Evolutionary conservation across 53 echinoderm and acorn worm genomes (phyloP), one percentile per base, ranked within the genome.

Genomic region (Mesocentrotus franciscanus): DNA sequence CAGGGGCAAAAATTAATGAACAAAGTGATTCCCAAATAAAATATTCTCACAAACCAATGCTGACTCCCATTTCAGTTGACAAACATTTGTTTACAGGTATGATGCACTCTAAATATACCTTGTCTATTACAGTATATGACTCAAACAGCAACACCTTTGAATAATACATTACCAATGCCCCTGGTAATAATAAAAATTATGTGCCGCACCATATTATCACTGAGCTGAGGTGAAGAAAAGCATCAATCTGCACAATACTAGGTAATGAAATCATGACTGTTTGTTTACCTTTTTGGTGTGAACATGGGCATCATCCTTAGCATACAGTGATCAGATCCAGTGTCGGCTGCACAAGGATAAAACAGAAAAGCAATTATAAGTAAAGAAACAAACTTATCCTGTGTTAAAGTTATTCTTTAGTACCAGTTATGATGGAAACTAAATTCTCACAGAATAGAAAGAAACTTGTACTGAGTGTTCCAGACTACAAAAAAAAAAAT

Each of bases 261-360:
- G 30, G 76, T 76, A 33, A 30, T 29, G 27, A 76, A 81, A 81
- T 39, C 16, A 10, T 30, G 16, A 27, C 29, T 87, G 87, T 39
- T 87, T 58, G 27, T 57, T 75, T 87, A 87, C 87, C 58, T 87
- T 87, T 91, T 64, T 60, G 64, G 39, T 32, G 91, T 91, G 59
- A 91, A 91, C 91, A 91, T 91, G 35, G 91, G 91, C 91, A 91
- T 91, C 91, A 91, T 66, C 32, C 64, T 70, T 10, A 91, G 91
- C 68, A 66, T 34, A 26, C 91, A 91, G 39, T 62, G 91, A 22
- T 91, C 58, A 27, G 57, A 57, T 13, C n/a, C 10, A 27, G 58
- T 26, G 10, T 58, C 87, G 9, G 10, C 87, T 87, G 26, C 56
- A 57, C 10, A 58, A 27, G n/a, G 27, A 57, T 10, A 87, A 87